Evolutionary conservation across 1,140 invertebrate genomes (phyloP), one percentile per base, ranked within the genome.

Genomic region (Calephelis virginiensis): DNA sequence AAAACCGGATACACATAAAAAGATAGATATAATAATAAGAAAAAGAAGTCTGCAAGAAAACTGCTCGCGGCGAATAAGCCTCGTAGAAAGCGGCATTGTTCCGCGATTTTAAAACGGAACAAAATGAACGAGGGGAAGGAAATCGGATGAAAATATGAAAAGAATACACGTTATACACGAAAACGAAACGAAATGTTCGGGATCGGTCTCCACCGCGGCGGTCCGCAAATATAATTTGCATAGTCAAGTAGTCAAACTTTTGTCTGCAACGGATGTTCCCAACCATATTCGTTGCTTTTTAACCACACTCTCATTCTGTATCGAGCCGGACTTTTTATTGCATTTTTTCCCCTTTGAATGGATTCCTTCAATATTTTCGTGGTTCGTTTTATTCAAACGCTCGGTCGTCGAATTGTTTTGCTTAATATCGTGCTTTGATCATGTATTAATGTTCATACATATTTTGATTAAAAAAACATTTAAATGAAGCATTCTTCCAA

Each of bases 61-160:
- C 81, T 78, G 88, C 88, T 90, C 80, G 85, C 86, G 86, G 88
- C 85, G 80, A 78, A 81, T 81, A 80, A 80, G 78, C 78, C 83
- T 83, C 81, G 85, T 80, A 82, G 83, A 89, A 86, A 85, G 72
- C 85, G 76, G 76, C 78, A 90, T 90, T 90, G 88, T 90, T 90
- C 85, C 80, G 86, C 80, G 86, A 87, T 83, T 90, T 89, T 90
- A 89, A 85, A 90, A 89, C 83, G 83, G 77, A 90, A 89, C 86
- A 85, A 88, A 89, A 90, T 84, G 85, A 85, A 79, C 76, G 79
- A 89, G 89, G 89, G 89, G 82, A 87, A 86, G 89, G 89, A 91
- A 91, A 91, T 91, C 89, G 86, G 86, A 91, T 91, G 89, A 91
- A 89, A 91, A 91, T 89, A 91, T 91, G 86, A 89, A 91, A 89